Evolutionary conservation across 92 coral and sea anemone genomes (phyloP).

Genomic region (Palythoa grandiflora): DNA sequence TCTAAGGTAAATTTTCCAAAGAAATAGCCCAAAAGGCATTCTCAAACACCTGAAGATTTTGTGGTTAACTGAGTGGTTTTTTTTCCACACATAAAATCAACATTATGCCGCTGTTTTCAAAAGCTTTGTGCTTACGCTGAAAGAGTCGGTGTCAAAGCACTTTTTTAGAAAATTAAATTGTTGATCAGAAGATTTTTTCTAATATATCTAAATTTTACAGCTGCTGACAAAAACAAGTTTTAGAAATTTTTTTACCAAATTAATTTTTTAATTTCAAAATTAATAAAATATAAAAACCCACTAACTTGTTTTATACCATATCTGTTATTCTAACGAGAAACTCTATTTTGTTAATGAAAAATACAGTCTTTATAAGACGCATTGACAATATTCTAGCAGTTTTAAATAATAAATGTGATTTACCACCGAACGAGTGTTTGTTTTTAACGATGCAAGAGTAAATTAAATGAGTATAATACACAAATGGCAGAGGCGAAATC

Average conservation of each 20-base stretch:
- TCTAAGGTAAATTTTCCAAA: neutral
- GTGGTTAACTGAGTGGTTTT: neutral
- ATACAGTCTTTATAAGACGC: neutral
- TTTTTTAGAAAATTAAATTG: neutral
- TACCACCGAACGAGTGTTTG: neutral
- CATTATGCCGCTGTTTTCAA: neutral
- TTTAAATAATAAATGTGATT: slow-evolving; percentile 35
- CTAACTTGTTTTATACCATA: neutral
- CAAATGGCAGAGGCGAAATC: neutral
- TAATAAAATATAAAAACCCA: neutral
- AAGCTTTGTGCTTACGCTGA: neutral
- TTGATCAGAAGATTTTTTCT: no score
- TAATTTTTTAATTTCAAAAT: neutral
- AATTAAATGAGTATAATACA: slow-evolving; percentile 18
- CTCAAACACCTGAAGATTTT: neutral
- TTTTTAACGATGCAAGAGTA: slow-evolving; percentile 8
- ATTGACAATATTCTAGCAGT: neutral
- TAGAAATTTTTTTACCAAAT: neutral
- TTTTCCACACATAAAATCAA: neutral
- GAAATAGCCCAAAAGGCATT: neutral
- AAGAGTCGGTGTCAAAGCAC: neutral
- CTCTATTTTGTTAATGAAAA: neutral
- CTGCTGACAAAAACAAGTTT: neutral
- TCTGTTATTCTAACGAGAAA: neutral
- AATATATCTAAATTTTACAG: no score